phyloP scores from a whole-genome alignment of 2,797 vertebrate species.

The Malacoraja senta region DNA sequence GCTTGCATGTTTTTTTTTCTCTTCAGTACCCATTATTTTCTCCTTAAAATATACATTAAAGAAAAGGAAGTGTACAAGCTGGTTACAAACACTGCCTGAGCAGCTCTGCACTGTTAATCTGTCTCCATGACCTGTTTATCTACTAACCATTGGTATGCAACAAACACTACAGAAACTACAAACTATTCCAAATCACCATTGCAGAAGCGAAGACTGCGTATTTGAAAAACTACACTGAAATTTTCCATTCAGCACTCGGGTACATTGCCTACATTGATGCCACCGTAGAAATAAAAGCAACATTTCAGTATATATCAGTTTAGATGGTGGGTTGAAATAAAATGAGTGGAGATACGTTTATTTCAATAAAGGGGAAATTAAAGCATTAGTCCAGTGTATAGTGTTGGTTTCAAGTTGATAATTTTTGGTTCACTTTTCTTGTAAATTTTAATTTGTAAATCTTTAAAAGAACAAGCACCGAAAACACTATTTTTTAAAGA shows the following conservation, averaged over 20 bases:
- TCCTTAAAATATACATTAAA: neutral
- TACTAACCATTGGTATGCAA: neutral
- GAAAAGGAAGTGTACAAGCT: conserved; percentile 29
- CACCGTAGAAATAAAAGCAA: neutral
- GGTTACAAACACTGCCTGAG: neutral
- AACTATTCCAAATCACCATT: neutral
- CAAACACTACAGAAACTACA: neutral
- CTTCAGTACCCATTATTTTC: conserved; percentile 26
- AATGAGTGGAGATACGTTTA: neutral
- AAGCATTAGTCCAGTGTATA: conserved; percentile 1
- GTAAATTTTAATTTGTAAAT: neutral
- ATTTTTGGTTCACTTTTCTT: neutral
- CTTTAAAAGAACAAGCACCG: neutral
- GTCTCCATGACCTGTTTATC: neutral
- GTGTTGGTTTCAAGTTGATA: neutral
- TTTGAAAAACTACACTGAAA: conserved; percentile 10
- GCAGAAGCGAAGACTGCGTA: neutral
- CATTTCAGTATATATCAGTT: neutral
- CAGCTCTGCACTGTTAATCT: neutral
- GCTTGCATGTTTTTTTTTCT: conserved; percentile 1
- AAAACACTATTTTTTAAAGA: neutral
- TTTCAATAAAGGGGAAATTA: conserved; percentile 6
- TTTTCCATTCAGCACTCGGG: neutral
- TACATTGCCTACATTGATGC: neutral
- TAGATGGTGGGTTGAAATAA: neutral